Base-by-base conservation (phyloP, 2,888 invertebrate genomes). In the Noctua janthina region DNA sequence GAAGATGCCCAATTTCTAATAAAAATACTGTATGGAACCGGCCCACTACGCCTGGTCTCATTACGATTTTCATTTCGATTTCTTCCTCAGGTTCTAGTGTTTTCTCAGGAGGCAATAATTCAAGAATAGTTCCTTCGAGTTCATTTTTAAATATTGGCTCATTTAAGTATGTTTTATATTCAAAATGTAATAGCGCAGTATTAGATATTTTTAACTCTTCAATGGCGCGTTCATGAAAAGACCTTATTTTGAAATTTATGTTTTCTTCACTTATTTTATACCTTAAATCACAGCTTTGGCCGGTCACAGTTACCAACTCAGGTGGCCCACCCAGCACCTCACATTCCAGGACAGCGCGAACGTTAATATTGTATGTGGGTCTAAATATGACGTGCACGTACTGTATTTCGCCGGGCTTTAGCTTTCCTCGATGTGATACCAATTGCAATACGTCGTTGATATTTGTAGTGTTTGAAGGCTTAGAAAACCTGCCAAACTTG, bases 281-380 rank as follows among this genome's bases (percentile, higher is more conserved):
- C 82, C 94, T 93, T 75, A 97, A 92, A 78, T 96, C 94, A 10
- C 97, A 97, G 79, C 97, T 97, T 90, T 94, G 95, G 1, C 97
- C 98, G 1, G 92, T 93, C 3, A 98, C 93, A 62, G 91, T 80
- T 49, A 98, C 91, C 1, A 91, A 87, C 93, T 98, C 97, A 0
- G 97, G 89, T 4, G 97, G 97, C 1, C 98, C 98, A 15, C 97
- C 97, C 59, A 97, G 90, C 49, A 98, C 96, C 85, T 97, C 95
- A 90, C 97, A 97, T 81, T 97, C 93, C 0, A 97, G 92, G 51
- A 92, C 89, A n/a, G 97, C 97, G 77, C 93, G 93, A 6, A 97
- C 92, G 75, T 90, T 94, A 13, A 96, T 95, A 86, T 97, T 95
- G 8, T 86, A 81, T 79, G 92, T 94, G 6, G 97, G 97, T 82